Percentiles rank a stretch among this genome's conserved stretches.
These are phyloP conservation scores for Leptogaster cylindrica DNA, from an alignment of 2,888 invertebrate genomes.

Conservation along the genomic window DNA sequence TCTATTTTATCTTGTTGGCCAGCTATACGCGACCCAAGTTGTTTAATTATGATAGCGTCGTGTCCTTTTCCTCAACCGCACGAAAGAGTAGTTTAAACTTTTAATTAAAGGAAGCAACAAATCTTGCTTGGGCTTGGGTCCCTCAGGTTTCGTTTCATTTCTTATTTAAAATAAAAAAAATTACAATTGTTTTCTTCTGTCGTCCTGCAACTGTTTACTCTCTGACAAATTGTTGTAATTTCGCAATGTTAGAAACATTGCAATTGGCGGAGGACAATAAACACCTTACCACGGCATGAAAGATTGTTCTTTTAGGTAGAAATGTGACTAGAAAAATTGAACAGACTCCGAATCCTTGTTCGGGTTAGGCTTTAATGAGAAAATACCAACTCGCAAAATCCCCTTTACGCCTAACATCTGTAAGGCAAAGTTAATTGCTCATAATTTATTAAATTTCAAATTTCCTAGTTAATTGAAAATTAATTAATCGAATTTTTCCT, in stretches of 20 bases:
- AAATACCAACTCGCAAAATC: conserved; percentile 15
- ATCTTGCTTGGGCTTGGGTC: conserved; percentile 15
- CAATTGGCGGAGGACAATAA: background rate
- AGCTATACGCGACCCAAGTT: conserved; percentile 32
- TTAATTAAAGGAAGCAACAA: conserved; percentile 40
- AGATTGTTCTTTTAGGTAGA: no score
- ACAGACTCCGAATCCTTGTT: background rate
- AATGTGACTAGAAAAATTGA: no score
- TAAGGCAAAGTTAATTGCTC: conserved; percentile 36
- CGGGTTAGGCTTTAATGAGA: conserved; percentile 13
- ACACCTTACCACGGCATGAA: background rate
- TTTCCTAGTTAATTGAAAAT: conserved; percentile 43
- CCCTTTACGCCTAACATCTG: conserved; percentile 31
- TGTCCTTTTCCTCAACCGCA: conserved; percentile 11
- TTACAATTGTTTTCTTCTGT: conserved; percentile 26
- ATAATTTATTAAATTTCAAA: conserved; percentile 42
- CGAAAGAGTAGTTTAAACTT: conserved; percentile 43
- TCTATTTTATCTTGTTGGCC: conserved; percentile 17
- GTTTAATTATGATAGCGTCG: conserved; percentile 37
- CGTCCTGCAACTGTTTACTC: conserved; percentile 2
- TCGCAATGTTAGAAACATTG: background rate
- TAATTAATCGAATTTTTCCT: conserved; percentile 36
- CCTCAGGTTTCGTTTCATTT: conserved; percentile 12
- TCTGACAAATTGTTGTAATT: conserved; percentile 40
- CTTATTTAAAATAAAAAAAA: conserved; percentile 24